A percentile compares a stretch with the other conserved stretches of the same genome.
phyloP scores from a whole-genome alignment of 1,140 invertebrate genomes.

The Cydia pomonella region DNA sequence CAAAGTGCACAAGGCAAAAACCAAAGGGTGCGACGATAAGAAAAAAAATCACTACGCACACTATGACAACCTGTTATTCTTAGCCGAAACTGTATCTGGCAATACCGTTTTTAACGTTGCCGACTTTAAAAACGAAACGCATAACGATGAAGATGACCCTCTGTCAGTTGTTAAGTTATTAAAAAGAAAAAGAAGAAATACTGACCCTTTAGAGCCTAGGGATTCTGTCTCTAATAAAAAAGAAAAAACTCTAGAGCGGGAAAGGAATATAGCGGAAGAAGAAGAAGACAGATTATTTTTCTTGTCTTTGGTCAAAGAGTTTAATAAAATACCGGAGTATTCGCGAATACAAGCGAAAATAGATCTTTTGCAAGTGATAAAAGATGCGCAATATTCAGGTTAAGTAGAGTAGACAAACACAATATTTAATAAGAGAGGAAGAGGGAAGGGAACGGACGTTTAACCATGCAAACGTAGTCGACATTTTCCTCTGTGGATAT shows the following conservation, averaged over 20 bases:
- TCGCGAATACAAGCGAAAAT: slow-evolving; percentile 35
- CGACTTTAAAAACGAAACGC: background rate
- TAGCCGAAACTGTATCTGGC: background rate
- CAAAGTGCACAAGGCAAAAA: background rate
- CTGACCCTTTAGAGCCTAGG: background rate
- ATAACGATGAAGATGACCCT: background rate
- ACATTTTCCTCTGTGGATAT: too few species aligned
- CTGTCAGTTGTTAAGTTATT: background rate
- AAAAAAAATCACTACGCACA: background rate
- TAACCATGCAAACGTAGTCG: too few species aligned
- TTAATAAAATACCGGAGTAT: slow-evolving; percentile 39
- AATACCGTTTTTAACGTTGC: slow-evolving; percentile 1
- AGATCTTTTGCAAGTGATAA: slow-evolving; percentile 37
- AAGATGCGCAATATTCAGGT: slow-evolving; percentile 23
- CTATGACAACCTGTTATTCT: background rate
- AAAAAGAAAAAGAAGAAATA: background rate
- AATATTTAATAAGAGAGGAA: too few species aligned
- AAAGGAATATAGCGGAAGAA: slow-evolving; percentile 32
- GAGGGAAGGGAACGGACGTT: too few species aligned
- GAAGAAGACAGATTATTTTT: slow-evolving; percentile 39
- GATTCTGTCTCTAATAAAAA: slow-evolving; percentile 28
- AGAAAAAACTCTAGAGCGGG: background rate
- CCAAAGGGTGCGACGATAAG: background rate
- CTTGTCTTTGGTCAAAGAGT: slow-evolving; percentile 39
- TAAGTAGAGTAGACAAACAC: background rate